A percentile compares a stretch with the other conserved stretches of the same genome.
These are phyloP conservation scores for Pelecanus crispus DNA, from an alignment of 2,113 vertebrate genomes.

Conservation along the genomic window DNA sequence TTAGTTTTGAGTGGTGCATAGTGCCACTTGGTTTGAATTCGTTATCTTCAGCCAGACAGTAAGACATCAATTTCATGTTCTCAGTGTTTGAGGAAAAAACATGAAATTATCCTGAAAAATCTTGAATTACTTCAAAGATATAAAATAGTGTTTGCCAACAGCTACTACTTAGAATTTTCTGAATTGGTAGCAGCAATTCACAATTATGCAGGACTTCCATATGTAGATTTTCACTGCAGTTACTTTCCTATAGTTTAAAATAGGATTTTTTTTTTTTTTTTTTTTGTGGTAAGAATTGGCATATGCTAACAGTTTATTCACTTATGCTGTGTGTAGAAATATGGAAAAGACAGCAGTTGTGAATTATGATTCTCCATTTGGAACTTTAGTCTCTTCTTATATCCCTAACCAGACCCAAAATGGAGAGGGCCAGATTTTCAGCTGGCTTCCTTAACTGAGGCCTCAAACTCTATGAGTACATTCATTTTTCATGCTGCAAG, in stretches of 20 bases:
- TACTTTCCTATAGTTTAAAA: background rate
- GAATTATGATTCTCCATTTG: conserved; percentile 27
- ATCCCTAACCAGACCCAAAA: background rate
- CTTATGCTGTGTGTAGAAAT: background rate
- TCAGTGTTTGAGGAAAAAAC: background rate
- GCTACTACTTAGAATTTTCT: background rate
- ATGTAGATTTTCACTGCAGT: background rate
- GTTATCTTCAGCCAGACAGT: background rate
- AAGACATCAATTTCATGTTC: background rate
- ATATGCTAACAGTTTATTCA: background rate
- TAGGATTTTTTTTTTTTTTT: background rate
- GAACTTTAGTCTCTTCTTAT: background rate
- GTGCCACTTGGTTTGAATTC: background rate
- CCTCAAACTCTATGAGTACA: background rate
- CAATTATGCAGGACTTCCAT: background rate
- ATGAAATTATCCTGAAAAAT: background rate
- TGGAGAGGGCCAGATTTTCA: conserved; percentile 9
- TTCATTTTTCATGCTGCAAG: conserved; percentile 34
- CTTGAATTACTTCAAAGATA: background rate
- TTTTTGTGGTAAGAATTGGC: background rate
- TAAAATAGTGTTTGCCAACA: background rate
- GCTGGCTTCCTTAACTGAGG: background rate
- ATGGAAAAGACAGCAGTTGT: background rate
- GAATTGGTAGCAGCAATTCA: background rate
- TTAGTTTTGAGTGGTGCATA: background rate